A percentile compares a stretch with the other conserved stretches of the same genome.
These are phyloP conservation scores for Cataglyphis cursor DNA, from an alignment of 2,888 invertebrate species.

Conservation along the genomic window DNA sequence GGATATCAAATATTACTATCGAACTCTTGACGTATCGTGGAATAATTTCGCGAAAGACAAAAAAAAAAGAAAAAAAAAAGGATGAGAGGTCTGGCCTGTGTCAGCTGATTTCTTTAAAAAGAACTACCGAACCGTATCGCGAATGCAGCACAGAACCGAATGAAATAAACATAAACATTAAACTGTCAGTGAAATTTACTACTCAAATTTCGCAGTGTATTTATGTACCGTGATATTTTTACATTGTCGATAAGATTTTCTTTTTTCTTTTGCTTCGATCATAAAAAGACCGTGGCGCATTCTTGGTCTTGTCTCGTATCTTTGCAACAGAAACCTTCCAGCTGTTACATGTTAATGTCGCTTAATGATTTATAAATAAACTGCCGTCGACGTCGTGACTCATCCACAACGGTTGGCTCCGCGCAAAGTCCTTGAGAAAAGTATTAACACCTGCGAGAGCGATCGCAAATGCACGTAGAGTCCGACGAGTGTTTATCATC, in stretches of 20 bases:
- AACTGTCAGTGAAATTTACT: background rate
- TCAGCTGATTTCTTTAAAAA: background rate
- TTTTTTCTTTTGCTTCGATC: background rate
- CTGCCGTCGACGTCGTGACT: slow-evolving; percentile 36
- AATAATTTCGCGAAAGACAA: background rate
- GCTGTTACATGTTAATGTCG: slow-evolving; percentile 49
- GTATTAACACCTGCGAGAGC: slow-evolving; percentile 50
- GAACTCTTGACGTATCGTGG: background rate
- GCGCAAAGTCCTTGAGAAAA: slow-evolving; percentile 47
- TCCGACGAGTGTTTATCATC: slow-evolving; percentile 37
- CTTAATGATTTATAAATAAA: slow-evolving; percentile 50
- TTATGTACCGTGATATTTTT: background rate
- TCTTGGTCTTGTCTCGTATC: background rate
- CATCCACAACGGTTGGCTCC: slow-evolving; percentile 33
- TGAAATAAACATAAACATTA: background rate
- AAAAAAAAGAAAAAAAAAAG: background rate
- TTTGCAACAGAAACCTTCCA: slow-evolving; percentile 8
- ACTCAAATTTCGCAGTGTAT: background rate
- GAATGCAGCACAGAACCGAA: background rate
- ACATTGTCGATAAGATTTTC: background rate
- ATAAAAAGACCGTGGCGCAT: slow-evolving; percentile 9
- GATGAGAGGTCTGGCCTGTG: background rate
- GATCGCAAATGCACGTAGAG: slow-evolving; percentile 16
- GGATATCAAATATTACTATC: slow-evolving; percentile 26
- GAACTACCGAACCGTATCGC: background rate